Percentiles rank a stretch among this genome's conserved stretches.
These are phyloP conservation scores for Cathartes aura DNA, from an alignment of 2,113 vertebrate genomes.

Conservation along the genomic window DNA sequence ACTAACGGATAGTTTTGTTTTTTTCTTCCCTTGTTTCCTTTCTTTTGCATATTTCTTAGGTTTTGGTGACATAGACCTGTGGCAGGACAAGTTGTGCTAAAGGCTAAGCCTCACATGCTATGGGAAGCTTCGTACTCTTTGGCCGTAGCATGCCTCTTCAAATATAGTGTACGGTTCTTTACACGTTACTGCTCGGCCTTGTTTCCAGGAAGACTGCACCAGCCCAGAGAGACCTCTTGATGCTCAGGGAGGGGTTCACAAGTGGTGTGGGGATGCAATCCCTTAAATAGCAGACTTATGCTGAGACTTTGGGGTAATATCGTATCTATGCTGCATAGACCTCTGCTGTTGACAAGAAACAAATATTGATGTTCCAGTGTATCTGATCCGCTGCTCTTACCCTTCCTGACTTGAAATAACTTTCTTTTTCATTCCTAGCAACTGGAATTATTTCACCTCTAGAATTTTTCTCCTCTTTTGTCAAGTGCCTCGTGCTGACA, in stretches of 20 bases:
- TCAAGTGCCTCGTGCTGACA: background rate
- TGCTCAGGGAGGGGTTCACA: conserved; percentile 47
- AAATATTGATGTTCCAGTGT: conserved; percentile 7
- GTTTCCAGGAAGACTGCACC: conserved; percentile 69
- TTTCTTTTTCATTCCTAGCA: conserved; percentile 48
- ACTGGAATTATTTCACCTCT: conserved; percentile 43
- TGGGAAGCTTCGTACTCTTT: conserved; percentile 60
- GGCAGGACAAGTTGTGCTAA: conserved; percentile 73
- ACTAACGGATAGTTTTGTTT: conserved; percentile 68
- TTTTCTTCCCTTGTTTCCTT: conserved; percentile 54
- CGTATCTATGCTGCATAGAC: conserved; percentile 6
- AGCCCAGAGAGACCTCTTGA: conserved; percentile 19
- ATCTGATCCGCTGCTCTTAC: background rate
- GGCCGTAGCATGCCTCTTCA: conserved; percentile 57
- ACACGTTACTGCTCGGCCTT: conserved; percentile 59
- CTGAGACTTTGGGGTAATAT: conserved; percentile 50
- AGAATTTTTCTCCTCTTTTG: conserved; percentile 40
- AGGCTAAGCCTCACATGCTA: conserved; percentile 40
- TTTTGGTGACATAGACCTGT: conserved; percentile 76
- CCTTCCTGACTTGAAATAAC: conserved; percentile 43
- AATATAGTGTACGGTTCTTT: conserved; percentile 57
- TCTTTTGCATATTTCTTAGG: conserved; percentile 58
- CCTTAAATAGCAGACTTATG: conserved; percentile 30
- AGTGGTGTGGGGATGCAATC: conserved; percentile 35
- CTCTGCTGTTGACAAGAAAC: conserved; percentile 17